A percentile compares a stretch with the other conserved stretches of the same genome.
These are phyloP conservation scores for Nasua narica DNA, from an alignment of 2,797 vertebrate species.

Conservation along the genomic window DNA sequence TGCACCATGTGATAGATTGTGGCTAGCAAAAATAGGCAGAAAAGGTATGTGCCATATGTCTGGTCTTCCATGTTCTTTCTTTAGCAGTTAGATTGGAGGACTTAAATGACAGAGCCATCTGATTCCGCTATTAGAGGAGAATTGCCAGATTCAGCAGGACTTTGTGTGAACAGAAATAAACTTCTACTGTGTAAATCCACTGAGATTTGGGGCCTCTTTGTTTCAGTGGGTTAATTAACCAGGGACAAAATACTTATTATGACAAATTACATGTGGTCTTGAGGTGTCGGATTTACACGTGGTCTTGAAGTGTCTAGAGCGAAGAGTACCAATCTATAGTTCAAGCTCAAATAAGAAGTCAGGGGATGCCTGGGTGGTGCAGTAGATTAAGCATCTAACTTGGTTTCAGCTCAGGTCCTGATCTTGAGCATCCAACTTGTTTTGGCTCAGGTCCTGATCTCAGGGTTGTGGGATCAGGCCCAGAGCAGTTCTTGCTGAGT, in stretches of 20 bases:
- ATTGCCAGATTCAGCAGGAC: background rate
- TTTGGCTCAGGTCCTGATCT: background rate
- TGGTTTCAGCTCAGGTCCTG: background rate
- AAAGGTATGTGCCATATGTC: background rate
- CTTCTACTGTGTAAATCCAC: background rate
- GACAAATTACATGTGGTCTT: background rate
- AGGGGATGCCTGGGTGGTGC: background rate
- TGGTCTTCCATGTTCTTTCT: background rate
- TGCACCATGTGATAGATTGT: background rate
- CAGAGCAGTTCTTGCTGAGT: background rate
- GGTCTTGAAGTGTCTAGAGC: background rate
- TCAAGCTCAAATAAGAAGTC: background rate
- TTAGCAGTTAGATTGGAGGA: background rate
- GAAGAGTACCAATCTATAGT: background rate
- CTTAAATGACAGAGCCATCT: background rate
- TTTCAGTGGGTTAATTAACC: background rate
- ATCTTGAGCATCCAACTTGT: background rate
- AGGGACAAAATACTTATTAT: background rate
- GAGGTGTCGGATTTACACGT: background rate
- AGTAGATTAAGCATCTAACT: background rate
- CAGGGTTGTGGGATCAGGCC: background rate
- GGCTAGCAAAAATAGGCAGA: background rate
- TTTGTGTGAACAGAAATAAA: background rate
- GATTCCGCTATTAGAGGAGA: background rate
- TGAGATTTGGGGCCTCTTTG: background rate